phyloP scores from a whole-genome alignment of 1,140 invertebrate species.

The Papilio helenus region DNA sequence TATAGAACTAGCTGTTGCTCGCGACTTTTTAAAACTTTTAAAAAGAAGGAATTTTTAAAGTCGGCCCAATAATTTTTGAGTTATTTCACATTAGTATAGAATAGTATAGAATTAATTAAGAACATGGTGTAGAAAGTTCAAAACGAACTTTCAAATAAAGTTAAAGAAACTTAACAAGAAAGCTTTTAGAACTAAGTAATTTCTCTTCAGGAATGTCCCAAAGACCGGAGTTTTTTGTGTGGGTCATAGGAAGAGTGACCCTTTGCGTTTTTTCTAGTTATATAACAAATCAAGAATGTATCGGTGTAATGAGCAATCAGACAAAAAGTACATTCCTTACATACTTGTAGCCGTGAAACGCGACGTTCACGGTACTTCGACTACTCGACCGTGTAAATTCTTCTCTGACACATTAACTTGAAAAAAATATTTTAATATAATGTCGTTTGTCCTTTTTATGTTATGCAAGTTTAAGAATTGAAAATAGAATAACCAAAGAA shows the following conservation, averaged over 20 bases:
- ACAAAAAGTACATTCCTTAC: constrained; percentile 65
- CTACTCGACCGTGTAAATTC: constrained; percentile 62
- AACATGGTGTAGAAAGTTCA: neutral
- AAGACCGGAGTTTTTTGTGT: constrained; percentile 13
- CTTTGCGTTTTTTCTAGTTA: constrained; percentile 38
- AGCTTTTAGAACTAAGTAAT: neutral
- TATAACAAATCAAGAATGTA: constrained; percentile 54
- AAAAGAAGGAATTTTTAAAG: no score
- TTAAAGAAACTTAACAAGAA: neutral
- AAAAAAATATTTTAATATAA: neutral
- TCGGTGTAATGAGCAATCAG: constrained; percentile 56
- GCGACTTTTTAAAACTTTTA: no score
- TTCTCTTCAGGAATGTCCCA: neutral
- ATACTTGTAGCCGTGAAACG: constrained; percentile 56
- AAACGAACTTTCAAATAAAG: neutral
- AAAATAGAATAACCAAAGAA: no score
- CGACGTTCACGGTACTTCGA: constrained; percentile 60
- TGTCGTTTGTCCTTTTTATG: neutral
- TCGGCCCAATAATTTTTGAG: no score
- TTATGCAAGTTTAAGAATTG: no score
- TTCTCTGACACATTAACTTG: constrained; percentile 55
- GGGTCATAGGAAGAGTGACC: constrained; percentile 40
- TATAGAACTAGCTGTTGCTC: no score
- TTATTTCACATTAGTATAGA: no score
- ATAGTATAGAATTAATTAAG: neutral